Evolutionary conservation across 2,797 vertebrate species (phyloP), one percentile per base, ranked within the genome.

Genomic region (Platyrinchus mystaceus): DNA sequence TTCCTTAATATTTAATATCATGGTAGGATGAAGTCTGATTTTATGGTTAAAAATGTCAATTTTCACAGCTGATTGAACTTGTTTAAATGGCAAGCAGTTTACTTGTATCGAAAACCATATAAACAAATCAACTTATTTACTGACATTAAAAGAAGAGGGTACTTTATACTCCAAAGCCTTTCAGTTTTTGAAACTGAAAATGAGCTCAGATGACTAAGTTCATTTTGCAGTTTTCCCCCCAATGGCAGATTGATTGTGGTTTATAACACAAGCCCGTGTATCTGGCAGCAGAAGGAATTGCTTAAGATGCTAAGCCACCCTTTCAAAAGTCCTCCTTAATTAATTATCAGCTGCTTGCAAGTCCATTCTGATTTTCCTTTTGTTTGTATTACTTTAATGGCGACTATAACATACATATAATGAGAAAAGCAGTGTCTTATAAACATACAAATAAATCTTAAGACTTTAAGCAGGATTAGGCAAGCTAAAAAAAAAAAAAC

Each of bases 41-140:
- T 97, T 97, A 96, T 96, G 94, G 93, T 93, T 95, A 95, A 96
- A 97, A 97, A 97, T 97, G 97, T 97, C 96, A 97, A 94, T 97
- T 97, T 97, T 96, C 95, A 96, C 96, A 96, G 97, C 69, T 96
- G 97, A 97, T 97, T 97, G 97, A 96, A 90, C 94, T 96, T 96
- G 89, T 93, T 97, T 96, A 96, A 96, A 96, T 96, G 96, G 97
- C 96, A 97, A 95, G 92, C 94, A 93, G 93, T 95, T 96, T 96
- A 86, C 89, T 97, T 96, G 92, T 91, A 96, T 94, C 60, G 84
- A 97, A 97, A 97, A 87, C 91, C 90, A 90, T 95, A 95, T 94
- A 97, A 97, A 97, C 96, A 97, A 96, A 96, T 97, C 95, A 97
- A 96, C 93, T 96, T 96, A 96, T 95, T 97, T 97, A 95, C 85